Conservation (phyloP, 2,888 invertebrate genomes). For the Glyphotaelius pellucidus region DNA sequence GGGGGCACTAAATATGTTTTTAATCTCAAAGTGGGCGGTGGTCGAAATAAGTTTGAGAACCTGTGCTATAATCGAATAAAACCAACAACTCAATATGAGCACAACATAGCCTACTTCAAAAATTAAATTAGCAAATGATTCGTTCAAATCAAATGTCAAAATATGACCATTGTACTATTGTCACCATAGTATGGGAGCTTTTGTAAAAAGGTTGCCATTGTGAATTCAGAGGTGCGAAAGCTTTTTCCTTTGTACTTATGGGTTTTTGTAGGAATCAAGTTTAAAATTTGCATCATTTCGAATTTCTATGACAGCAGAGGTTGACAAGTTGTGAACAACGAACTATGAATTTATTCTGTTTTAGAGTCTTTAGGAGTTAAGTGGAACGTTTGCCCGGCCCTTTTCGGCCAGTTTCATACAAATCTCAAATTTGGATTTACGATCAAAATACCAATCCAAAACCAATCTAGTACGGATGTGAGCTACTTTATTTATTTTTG, state of each 20-base stretch:
- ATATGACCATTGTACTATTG: not conserved
- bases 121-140: not conserved
- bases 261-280: not conserved
- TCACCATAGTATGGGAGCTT: not conserved
- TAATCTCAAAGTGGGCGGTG: too few relatives aligned
- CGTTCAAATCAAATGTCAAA: not conserved
- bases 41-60: too few relatives aligned
- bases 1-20: too few relatives aligned
- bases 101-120: not conserved
- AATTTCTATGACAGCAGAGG: not conserved
- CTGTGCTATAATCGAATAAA: not conserved
- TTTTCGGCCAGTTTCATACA: too few relatives aligned
- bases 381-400: too few relatives aligned
- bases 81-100: not conserved
- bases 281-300: not conserved
- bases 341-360: not conserved
- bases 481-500: too few relatives aligned
- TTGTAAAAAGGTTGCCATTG: not conserved
- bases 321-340: not conserved
- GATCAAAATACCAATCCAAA: too few relatives aligned
- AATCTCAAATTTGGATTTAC: too few relatives aligned
- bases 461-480: too few relatives aligned
- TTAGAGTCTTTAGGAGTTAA: too few relatives aligned
- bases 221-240: not conserved
- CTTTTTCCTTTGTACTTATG: not conserved